A percentile compares a stretch with the other conserved stretches of the same genome.
Conservation (phyloP, 35 echinoderm and acorn worm genomes). For the Strongylocentrotus purpuratus region DNA sequence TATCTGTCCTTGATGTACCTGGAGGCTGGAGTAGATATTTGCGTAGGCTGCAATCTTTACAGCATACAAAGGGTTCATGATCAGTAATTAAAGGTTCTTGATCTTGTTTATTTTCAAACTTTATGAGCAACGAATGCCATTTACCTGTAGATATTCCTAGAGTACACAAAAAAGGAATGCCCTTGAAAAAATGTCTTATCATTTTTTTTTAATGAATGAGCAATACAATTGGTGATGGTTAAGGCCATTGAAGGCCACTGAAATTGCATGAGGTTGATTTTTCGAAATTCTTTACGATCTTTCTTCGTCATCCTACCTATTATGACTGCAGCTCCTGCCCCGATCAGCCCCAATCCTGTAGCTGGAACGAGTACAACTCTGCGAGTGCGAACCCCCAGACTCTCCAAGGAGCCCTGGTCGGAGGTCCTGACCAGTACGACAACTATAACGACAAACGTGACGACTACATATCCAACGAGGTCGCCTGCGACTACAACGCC, state of each 20-base stretch:
- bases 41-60: too few relatives aligned
- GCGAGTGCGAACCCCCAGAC: conserved; percentile 68
- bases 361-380: conserved; percentile 52
- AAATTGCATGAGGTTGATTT: too few relatives aligned
- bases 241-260: too few relatives aligned
- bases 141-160: too few relatives aligned
- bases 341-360: conserved; percentile 48
- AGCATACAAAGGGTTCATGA: too few relatives aligned
- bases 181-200: neutral
- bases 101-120: too few relatives aligned
- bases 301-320: too few relatives aligned
- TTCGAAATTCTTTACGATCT: too few relatives aligned
- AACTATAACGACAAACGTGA: conserved; percentile 58
- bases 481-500: conserved; percentile 67
- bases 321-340: conserved; percentile 73
- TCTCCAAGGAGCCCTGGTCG: conserved; percentile 77
- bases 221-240: neutral
- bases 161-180: too few relatives aligned
- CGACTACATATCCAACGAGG: conserved; percentile 77
- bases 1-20: neutral
- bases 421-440: conserved; percentile 72
- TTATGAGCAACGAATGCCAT: too few relatives aligned
- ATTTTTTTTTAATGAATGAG: neutral
- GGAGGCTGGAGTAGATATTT: too few relatives aligned
- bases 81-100: too few relatives aligned